Base-by-base conservation (phyloP, 2,888 invertebrate genomes). In the Dasysyrphus tricinctus region DNA sequence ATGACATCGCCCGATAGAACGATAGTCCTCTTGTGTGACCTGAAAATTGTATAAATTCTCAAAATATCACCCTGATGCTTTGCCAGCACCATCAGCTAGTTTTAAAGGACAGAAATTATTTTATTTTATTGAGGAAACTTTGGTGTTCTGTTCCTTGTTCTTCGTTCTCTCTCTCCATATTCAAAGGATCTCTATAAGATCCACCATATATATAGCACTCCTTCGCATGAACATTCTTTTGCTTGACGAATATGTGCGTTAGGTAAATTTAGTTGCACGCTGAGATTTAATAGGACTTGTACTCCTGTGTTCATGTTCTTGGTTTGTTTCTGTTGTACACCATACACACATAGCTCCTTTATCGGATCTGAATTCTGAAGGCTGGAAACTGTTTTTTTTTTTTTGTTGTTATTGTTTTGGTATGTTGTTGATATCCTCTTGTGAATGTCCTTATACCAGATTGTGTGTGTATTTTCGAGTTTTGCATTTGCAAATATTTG, bases 401-500 rank as follows among this genome's bases (percentile, higher is more conserved):
- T 54, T 14, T 61, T 61, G 14, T 44, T 44, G 14, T 24, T 65
- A n/a, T 32, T 65, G 29, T 29, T 61, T 37, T 24, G 37, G 39
- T 12, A 54, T 69, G 39, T 24, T n/a, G n/a, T 24, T 69, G 24
- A 69, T 61, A 63, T 39, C 67, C 67, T 19, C 24, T 65, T 75
- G 65, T 34, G 67, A 42, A 47, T 8, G 44, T 37, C 70, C 8
- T 29, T 67, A 34, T 34, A 32, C 6, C 1, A 49, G 54, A 24
- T 70, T 72, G 19, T 70, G 67, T 49, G 51, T 70, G 19, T 11
- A 19, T 69, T 39, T 54, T 24, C n/a, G 42, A 61, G 14, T 67
- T 74, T 67, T 74, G 80, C 74, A 80, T 80, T 69, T 80, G 74
- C 67, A 80, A 80, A 80, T 80, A 80, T 80, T 80, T 80, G 74